Percentiles rank a stretch among this genome's conserved stretches.
These are phyloP conservation scores for Escarpia spicata DNA, from an alignment of 2,888 invertebrate genomes.

Conservation along the genomic window DNA sequence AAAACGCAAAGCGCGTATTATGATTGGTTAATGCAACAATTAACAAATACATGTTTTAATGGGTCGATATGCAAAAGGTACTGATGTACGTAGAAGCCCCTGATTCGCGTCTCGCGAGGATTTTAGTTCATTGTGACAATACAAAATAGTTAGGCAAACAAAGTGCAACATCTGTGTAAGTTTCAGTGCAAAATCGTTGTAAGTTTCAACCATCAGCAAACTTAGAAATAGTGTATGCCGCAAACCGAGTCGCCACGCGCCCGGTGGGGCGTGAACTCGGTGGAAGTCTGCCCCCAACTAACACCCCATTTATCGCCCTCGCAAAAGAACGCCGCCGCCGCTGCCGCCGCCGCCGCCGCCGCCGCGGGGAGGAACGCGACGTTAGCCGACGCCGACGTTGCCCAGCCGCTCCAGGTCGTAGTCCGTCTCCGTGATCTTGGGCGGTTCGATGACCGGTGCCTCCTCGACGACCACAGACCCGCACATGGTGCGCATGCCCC, in stretches of 20 bases:
- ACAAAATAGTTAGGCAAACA: background rate
- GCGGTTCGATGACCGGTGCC: slow-evolving; percentile 27
- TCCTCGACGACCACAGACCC: slow-evolving; percentile 28
- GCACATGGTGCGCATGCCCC: background rate
- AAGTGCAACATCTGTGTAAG: too few relatives aligned
- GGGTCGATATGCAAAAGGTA: too few relatives aligned
- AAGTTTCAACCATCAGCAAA: background rate
- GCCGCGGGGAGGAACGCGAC: background rate
- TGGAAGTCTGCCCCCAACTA: background rate
- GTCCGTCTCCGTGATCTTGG: slow-evolving; percentile 34
- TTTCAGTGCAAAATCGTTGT: too few relatives aligned
- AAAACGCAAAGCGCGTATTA: too few relatives aligned
- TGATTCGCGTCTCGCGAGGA: too few relatives aligned
- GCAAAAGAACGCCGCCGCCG: background rate
- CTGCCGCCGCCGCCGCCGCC: background rate
- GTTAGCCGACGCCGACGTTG: background rate
- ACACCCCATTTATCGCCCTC: background rate
- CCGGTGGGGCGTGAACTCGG: background rate
- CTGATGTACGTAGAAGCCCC: too few relatives aligned
- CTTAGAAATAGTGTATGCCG: background rate
- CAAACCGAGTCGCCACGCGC: background rate
- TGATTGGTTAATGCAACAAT: too few relatives aligned
- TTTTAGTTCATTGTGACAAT: background rate
- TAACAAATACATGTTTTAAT: too few relatives aligned
- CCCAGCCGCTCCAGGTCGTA: slow-evolving; percentile 27